Percentiles rank a stretch among this genome's conserved stretches.
Evolutionary conservation across 1,140 invertebrate genomes (phyloP).

Genomic region (Lordiphosa stackelbergi): DNA sequence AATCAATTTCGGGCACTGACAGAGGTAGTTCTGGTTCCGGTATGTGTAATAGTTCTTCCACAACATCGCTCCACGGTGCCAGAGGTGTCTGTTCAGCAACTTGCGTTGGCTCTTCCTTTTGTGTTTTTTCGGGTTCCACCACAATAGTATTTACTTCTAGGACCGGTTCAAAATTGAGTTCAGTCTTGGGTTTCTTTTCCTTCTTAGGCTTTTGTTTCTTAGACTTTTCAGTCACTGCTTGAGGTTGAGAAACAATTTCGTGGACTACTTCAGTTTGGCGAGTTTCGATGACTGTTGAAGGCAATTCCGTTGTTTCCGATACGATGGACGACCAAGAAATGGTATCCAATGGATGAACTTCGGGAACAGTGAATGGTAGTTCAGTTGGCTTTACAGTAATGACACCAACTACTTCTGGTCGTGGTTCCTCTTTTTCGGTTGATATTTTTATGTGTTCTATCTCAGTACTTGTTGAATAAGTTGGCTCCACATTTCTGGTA

Average conservation of each 20-base stretch:
- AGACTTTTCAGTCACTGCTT: background rate
- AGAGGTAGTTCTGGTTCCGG: too few species aligned
- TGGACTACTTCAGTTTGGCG: background rate
- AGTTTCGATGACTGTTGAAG: background rate
- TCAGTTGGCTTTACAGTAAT: background rate
- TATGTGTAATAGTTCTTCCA: background rate
- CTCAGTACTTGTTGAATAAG: background rate
- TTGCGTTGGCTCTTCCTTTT: too few species aligned
- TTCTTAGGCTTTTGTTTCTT: too few species aligned
- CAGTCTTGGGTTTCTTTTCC: too few species aligned
- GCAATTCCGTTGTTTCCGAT: background rate
- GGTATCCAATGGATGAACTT: background rate
- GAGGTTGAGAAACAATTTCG: background rate
- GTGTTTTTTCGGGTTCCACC: too few species aligned
- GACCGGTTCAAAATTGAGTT: too few species aligned
- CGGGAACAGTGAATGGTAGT: background rate
- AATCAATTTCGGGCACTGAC: too few species aligned
- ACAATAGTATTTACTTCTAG: too few species aligned
- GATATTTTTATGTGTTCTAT: background rate
- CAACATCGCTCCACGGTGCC: too few species aligned
- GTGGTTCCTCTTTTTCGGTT: background rate
- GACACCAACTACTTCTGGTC: background rate
- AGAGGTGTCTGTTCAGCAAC: too few species aligned
- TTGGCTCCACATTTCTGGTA: conserved; percentile 3
- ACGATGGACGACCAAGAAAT: conserved; percentile 6